These are phyloP conservation scores for Ditula angustiorana DNA, from an alignment of 2,888 invertebrate genomes.

Conservation along the genomic window DNA sequence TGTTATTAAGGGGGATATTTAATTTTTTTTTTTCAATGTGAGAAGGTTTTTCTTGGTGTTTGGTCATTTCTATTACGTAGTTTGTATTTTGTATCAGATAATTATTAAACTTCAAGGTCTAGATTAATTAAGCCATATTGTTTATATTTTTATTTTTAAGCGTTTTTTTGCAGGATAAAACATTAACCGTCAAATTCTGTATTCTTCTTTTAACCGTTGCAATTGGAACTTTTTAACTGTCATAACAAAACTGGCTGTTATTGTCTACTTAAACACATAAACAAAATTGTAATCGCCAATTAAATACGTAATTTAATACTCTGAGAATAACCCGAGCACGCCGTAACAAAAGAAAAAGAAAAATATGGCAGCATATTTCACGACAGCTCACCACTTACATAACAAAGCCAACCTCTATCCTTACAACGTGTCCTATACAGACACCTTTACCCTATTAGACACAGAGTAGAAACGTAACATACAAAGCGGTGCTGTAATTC, in stretches of 20 bases:
- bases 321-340: constrained; percentile 56
- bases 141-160: too few species aligned
- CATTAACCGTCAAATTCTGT: not conserved
- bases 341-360: constrained; percentile 52
- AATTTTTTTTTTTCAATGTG: constrained; percentile 12
- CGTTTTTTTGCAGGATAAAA: too few species aligned
- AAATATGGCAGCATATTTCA: constrained; percentile 53
- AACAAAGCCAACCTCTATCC: constrained; percentile 59
- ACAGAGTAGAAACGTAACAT: constrained; percentile 45
- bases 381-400: constrained; percentile 60
- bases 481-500: not conserved
- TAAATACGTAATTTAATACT: constrained; percentile 58
- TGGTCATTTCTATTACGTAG: too few species aligned
- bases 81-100: too few species aligned
- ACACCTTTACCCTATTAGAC: constrained; percentile 46
- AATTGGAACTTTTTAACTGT: constrained; percentile 4
- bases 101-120: too few species aligned
- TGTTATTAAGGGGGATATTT: constrained; percentile 11
- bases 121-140: too few species aligned
- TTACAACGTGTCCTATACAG: constrained; percentile 50
- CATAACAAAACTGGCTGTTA: constrained; percentile 32
- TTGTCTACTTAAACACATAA: constrained; percentile 46
- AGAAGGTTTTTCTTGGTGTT: too few species aligned
- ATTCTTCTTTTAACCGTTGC: not conserved
- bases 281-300: constrained; percentile 52